These are phyloP conservation scores for Campoplex capitator DNA, from an alignment of 2,888 invertebrate species.

Conservation along the genomic window DNA sequence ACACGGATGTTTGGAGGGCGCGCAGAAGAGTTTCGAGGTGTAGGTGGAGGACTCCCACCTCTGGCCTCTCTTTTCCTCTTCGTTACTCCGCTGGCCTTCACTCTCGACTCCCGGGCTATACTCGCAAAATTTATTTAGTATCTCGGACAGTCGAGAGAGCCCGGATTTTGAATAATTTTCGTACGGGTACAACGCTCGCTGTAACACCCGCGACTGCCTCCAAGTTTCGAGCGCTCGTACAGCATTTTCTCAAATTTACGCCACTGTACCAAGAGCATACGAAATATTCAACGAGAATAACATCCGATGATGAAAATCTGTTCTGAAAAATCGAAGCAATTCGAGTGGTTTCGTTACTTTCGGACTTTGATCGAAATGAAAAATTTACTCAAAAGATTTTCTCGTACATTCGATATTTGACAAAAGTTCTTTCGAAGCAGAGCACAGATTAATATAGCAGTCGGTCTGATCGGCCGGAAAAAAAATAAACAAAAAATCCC, in stretches of 20 bases:
- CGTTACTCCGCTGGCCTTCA: constrained; percentile 74
- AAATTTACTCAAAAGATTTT: not conserved
- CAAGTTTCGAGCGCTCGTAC: not conserved
- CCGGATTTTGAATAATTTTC: constrained; percentile 83
- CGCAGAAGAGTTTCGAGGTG: constrained; percentile 61
- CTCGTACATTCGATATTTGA: too few species aligned
- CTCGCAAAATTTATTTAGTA: constrained; percentile 81
- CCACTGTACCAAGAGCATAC: not conserved
- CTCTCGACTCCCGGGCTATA: constrained; percentile 61
- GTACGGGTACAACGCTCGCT: constrained; percentile 57
- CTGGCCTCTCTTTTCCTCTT: constrained; percentile 54
- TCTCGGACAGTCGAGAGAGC: constrained; percentile 81
- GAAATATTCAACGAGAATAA: not conserved
- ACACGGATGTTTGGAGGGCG: constrained; percentile 46
- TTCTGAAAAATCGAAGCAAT: not conserved
- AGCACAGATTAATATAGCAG: not conserved
- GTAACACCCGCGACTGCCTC: constrained; percentile 29
- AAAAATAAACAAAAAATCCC: constrained; percentile 35
- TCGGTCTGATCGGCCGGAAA: constrained; percentile 53
- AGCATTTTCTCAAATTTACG: constrained; percentile 45
- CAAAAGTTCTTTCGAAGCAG: not conserved
- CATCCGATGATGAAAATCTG: not conserved
- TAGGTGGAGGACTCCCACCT: constrained; percentile 63
- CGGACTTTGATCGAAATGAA: not conserved
- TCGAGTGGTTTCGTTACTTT: not conserved